Conservation (phyloP, 30 jellyfish, hydroid and myxozoan genomes). For the Nemopilema nomurai region DNA sequence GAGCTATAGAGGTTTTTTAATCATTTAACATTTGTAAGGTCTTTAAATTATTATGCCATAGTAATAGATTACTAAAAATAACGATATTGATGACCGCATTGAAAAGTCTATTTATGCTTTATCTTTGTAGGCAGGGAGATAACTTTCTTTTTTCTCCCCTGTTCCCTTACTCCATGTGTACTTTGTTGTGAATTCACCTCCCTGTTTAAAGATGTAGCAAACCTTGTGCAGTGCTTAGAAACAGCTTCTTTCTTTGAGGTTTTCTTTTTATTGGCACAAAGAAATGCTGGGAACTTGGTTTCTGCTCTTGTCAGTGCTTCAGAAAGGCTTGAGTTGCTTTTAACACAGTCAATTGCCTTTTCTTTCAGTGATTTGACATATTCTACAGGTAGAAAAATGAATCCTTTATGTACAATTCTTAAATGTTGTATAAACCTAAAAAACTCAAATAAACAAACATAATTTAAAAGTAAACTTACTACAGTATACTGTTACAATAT, state of each 20-base stretch:
- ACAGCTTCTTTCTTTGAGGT: slow-evolving; percentile 6
- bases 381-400: slow-evolving; percentile 1
- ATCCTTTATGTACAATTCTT: not conserved
- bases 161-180: not conserved
- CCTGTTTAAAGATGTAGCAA: slow-evolving; percentile 2
- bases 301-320: not conserved
- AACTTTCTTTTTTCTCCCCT: not conserved
- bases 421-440: not conserved
- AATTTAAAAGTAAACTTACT: not conserved
- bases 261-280: not conserved
- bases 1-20: not conserved
- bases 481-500: not conserved
- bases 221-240: slow-evolving; percentile 14
- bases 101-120: not conserved
- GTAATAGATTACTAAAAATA: not conserved
- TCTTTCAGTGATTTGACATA: slow-evolving; percentile 3
- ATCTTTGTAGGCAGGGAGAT: not conserved
- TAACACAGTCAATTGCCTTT: not conserved
- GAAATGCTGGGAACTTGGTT: slow-evolving; percentile 7
- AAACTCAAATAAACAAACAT: not conserved
- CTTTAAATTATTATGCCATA: not conserved
- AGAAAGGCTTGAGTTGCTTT: slow-evolving; percentile 9
- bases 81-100: not conserved
- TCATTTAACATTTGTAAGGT: not conserved
- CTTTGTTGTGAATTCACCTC: not conserved